These are phyloP conservation scores for Sylvia borin DNA, from an alignment of 2,797 vertebrate genomes.

Conservation along the genomic window DNA sequence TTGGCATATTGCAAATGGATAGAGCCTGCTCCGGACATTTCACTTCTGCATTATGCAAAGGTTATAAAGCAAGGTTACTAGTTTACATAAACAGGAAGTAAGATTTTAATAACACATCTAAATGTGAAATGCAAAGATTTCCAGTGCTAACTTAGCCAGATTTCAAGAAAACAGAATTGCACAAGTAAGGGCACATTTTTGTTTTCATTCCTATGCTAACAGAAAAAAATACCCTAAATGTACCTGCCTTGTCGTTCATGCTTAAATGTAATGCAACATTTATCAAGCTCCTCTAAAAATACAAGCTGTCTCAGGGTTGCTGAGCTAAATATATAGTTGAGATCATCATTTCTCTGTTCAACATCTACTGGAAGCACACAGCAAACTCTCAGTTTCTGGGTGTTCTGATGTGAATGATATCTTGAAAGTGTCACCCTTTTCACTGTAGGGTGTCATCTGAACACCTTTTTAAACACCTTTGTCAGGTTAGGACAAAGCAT, in stretches of 20 bases:
- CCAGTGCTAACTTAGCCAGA: not conserved
- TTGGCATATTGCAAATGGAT: not conserved
- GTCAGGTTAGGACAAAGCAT: not conserved
- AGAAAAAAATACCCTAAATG: not conserved
- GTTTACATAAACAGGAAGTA: slow-evolving; percentile 1
- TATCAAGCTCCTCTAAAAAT: slow-evolving; percentile 64
- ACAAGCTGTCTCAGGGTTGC: slow-evolving; percentile 45
- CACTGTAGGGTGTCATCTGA: not conserved
- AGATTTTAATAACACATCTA: not conserved
- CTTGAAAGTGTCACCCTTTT: not conserved
- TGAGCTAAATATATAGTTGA: slow-evolving; percentile 61
- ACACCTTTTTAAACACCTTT: not conserved
- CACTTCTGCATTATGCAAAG: not conserved
- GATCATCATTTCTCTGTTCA: slow-evolving; percentile 38
- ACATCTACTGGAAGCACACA: not conserved
- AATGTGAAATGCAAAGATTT: slow-evolving; percentile 34
- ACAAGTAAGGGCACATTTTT: not conserved
- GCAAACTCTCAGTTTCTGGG: not conserved
- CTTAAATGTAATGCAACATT: slow-evolving; percentile 55
- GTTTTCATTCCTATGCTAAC: not conserved
- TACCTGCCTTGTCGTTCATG: not conserved
- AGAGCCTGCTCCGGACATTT: not conserved
- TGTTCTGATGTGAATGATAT: not conserved
- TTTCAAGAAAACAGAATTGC: not conserved
- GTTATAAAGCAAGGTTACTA: not conserved